Percentiles rank a stretch among this genome's conserved stretches.
Conservation (phyloP, 1,140 invertebrate species). For the Neodiprion pinetum region DNA sequence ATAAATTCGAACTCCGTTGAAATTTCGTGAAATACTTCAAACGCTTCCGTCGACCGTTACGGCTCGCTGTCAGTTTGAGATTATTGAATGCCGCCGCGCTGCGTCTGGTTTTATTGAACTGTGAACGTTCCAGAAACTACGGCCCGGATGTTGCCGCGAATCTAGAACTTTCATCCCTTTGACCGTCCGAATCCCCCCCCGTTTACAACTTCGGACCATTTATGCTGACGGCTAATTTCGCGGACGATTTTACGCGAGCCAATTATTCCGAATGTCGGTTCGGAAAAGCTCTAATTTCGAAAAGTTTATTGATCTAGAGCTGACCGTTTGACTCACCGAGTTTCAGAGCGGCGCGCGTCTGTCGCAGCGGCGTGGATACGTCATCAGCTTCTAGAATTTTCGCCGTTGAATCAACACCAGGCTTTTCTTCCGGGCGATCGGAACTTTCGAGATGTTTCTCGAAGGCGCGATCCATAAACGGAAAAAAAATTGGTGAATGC, state of each 20-base stretch:
- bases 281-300: neutral
- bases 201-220: neutral
- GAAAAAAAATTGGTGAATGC: neutral
- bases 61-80: constrained; percentile 21
- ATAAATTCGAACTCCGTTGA: neutral
- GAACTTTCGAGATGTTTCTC: no score
- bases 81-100: constrained; percentile 28
- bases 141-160: constrained; percentile 31
- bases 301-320: neutral
- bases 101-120: constrained; percentile 40
- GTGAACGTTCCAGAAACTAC: constrained; percentile 44
- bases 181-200: neutral
- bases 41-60: neutral
- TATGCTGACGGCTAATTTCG: neutral
- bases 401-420: neutral
- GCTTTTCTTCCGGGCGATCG: neutral
- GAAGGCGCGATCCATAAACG: no score
- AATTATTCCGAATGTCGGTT: neutral
- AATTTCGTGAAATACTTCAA: neutral
- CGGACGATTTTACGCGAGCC: neutral
- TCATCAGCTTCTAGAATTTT: no score
- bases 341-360: neutral
- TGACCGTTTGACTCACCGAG: neutral
- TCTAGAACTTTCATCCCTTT: constrained; percentile 43
- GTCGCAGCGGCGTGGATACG: no score